These are phyloP conservation scores for Cydia pomonella DNA, from an alignment of 1,140 invertebrate species.

Conservation along the genomic window DNA sequence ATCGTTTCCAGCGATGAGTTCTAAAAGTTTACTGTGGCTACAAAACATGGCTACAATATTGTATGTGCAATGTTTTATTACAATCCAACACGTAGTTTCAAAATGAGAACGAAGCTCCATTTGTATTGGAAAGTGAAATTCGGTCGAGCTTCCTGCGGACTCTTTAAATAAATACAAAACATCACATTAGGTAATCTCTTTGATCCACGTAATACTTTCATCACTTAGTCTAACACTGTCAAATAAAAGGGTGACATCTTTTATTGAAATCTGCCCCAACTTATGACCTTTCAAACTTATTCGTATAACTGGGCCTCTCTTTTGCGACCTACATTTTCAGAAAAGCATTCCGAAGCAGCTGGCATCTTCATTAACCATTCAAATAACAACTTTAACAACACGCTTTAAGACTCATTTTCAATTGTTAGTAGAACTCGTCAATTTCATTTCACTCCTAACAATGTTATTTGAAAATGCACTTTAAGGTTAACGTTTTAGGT, in stretches of 20 bases:
- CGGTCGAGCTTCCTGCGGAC: no score
- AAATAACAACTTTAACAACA: neutral
- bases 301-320: neutral
- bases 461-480: neutral
- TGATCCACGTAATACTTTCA: constrained; percentile 3
- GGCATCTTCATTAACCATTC: neutral
- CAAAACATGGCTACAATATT: no score
- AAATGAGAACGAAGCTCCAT: no score
- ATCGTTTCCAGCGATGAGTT: no score
- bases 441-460: neutral
- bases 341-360: constrained; percentile 3
- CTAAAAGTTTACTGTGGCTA: no score
- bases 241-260: neutral
- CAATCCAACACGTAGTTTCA: no score
- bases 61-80: no score
- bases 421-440: neutral
- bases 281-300: neutral
- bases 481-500: neutral
- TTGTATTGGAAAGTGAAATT: no score
- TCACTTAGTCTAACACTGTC: neutral
- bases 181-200: neutral
- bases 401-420: neutral
- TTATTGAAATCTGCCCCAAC: neutral
- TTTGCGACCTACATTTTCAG: constrained; percentile 4
- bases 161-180: neutral